Evolutionary conservation across 2,888 invertebrate species (phyloP).

Genomic region (Epirrita christyi): DNA sequence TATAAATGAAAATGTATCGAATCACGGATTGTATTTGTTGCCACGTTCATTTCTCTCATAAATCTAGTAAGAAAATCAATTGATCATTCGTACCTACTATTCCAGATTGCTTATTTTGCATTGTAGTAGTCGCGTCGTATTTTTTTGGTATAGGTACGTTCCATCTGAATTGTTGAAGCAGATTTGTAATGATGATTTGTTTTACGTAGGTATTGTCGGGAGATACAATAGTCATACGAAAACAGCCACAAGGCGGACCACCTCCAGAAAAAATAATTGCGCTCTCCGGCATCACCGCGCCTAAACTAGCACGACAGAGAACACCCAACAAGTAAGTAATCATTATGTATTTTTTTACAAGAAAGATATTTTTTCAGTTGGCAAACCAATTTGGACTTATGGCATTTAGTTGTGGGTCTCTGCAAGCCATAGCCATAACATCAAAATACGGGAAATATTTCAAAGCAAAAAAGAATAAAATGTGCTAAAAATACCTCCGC

Average conservation of each 20-base stretch:
- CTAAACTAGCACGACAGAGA: conserved; percentile 88
- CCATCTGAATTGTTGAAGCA: background rate
- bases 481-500: no score
- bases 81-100: background rate
- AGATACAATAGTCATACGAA: conserved; percentile 96
- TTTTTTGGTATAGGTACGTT: background rate
- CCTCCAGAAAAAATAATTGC: conserved; percentile 96
- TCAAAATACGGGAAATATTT: no score
- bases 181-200: conserved; percentile 18
- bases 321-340: conserved; percentile 72
- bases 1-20: background rate
- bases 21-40: background rate
- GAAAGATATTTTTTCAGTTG: no score
- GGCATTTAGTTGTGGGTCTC: no score
- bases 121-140: background rate
- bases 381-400: no score
- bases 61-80: conserved; percentile 2
- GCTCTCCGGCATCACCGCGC: conserved; percentile 96
- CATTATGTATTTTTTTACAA: background rate
- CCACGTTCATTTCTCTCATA: background rate
- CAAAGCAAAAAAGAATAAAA: no score
- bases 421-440: no score
- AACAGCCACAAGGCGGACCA: conserved; percentile 93
- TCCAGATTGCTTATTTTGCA: background rate
- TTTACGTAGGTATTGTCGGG: conserved; percentile 94